A percentile compares a stretch with the other conserved stretches of the same genome.
phyloP scores from a whole-genome alignment of 2,888 invertebrate genomes.

The Agapetus fuscipes region DNA sequence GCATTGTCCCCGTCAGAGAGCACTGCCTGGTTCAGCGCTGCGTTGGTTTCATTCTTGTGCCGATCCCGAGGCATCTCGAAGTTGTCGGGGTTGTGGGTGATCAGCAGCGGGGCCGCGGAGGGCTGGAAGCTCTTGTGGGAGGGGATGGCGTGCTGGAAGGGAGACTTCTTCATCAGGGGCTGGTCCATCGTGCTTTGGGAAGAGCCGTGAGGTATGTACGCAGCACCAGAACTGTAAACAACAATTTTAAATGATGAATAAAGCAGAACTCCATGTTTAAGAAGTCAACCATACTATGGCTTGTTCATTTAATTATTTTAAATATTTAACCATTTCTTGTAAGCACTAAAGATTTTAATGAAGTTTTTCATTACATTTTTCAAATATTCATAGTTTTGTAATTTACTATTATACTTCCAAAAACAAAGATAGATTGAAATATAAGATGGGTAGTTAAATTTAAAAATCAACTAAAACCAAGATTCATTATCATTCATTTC shows the following conservation, averaged over 20 bases:
- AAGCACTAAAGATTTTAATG: no score
- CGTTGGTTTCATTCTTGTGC: slow-evolving; percentile 7
- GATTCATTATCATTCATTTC: no score
- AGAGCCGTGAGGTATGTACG: slow-evolving; percentile 15
- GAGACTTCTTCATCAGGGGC: slow-evolving; percentile 19
- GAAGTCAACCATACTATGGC: no score
- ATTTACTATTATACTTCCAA: no score
- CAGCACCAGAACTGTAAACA: slow-evolving; percentile 15
- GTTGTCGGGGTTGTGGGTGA: slow-evolving; percentile 8
- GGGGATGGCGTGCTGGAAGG: background rate
- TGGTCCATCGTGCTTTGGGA: slow-evolving; percentile 13
- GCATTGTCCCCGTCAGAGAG: slow-evolving; percentile 4
- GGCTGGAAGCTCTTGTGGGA: background rate
- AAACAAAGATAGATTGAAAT: no score
- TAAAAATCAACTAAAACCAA: no score
- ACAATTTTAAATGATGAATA: background rate
- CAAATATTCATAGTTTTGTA: no score
- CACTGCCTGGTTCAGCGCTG: slow-evolving; percentile 6
- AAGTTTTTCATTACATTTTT: no score
- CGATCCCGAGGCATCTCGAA: background rate
- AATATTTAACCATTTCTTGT: no score
- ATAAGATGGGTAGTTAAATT: no score
- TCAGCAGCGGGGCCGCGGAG: slow-evolving; percentile 10
- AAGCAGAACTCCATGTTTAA: no score
- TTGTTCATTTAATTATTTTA: no score